Conservation (phyloP, 1,140 invertebrate genomes). For the Diprion similis region DNA sequence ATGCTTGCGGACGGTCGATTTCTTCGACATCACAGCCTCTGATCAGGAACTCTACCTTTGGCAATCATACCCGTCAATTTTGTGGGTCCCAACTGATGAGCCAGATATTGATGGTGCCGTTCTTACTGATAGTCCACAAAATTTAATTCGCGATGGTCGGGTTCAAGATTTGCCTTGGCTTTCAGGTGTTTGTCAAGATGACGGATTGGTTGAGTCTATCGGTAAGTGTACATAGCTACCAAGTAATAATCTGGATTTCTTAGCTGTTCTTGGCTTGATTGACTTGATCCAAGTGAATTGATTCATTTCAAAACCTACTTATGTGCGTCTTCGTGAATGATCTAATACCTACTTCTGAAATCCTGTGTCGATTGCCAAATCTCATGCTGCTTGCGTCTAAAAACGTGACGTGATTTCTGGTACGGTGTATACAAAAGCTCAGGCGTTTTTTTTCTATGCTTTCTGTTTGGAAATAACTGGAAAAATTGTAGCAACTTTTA, state of each 20-base stretch:
- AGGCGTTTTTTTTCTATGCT: too few relatives aligned
- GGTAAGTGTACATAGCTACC: background rate
- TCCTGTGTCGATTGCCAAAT: too few relatives aligned
- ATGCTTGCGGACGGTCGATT: constrained; percentile 20
- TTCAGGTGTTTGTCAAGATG: constrained; percentile 24
- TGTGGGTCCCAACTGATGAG: constrained; percentile 29
- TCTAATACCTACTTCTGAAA: too few relatives aligned
- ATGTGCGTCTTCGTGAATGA: too few relatives aligned
- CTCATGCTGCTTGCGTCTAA: too few relatives aligned
- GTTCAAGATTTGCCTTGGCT: constrained; percentile 28
- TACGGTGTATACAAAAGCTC: too few relatives aligned
- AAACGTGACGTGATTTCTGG: too few relatives aligned
- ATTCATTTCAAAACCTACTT: too few relatives aligned
- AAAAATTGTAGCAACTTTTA: background rate
- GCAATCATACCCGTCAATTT: background rate
- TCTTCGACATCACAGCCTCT: background rate
- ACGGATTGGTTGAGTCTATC: constrained; percentile 19
- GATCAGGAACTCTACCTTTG: constrained; percentile 15
- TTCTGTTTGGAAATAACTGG: too few relatives aligned
- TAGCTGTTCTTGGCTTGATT: too few relatives aligned
- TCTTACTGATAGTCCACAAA: constrained; percentile 25
- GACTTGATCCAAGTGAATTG: too few relatives aligned
- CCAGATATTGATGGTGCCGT: constrained; percentile 24
- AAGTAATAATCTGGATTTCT: too few relatives aligned
- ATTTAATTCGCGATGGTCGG: constrained; percentile 18